Base-by-base conservation (phyloP, 2,113 vertebrate species). In the Neolamprologus caudopunctatus region DNA sequence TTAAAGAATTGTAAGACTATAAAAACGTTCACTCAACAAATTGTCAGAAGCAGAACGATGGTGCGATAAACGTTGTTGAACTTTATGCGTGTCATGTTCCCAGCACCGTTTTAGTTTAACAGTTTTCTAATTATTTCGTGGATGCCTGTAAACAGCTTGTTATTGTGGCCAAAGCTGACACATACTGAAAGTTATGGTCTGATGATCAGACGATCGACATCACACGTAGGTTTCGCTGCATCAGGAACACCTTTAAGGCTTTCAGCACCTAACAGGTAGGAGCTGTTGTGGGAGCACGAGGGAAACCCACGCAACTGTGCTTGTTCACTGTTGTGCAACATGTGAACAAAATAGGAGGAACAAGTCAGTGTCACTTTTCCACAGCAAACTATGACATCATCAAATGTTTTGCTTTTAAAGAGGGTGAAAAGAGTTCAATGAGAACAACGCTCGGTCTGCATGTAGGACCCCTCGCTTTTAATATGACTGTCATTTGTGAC, bases 71-170 rank as follows among this genome's bases (percentile, higher is more conserved):
- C 4, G 1, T 1, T 0, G 19, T 26, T 73, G 13, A 45, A 26
- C 6, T 73, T 3, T 0, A 42, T 73, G 12, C 1, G 6, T 0
- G 3, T 45, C 8, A 4, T 45, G 37, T 73, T 0, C 21, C 5
- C 37, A 42, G 66, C n/a, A 42, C 37, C 2, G 21, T 24, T 47
- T 75, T 40, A 75, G 71, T 75, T 47, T 47, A 2, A 28, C 68
- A 73, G 68, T 16, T 73, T 12, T 35, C 16, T 63, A 35, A 63
- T 33, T 63, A 7, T 19, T 63, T 33, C 1, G 0, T 35, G 16
- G 9, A 10, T 35, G 58, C 4, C 31, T 33, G 17, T 35, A 33
- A 33, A 63, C 28, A 19, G 16, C 5, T 66, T 26, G 68, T 73
- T 73, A 2, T 47, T 28, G 68, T 0, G 6, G 21, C 21, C 68